Evolutionary conservation across 1,140 invertebrate species (phyloP).

Genomic region (Orchesella cincta): DNA sequence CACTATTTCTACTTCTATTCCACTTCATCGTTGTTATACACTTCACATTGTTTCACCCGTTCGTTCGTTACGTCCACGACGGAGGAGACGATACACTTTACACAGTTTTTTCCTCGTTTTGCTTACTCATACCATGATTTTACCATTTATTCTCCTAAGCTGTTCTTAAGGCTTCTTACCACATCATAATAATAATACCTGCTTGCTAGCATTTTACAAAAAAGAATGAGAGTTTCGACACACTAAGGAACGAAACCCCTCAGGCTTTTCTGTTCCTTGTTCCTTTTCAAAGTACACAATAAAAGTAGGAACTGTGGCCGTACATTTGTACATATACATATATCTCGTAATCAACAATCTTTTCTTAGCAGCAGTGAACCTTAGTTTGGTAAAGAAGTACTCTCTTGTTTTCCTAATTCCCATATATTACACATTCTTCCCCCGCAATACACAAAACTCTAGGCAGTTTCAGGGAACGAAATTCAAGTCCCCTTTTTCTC

Average conservation of each 20-base stretch:
- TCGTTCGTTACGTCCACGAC: not conserved
- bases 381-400: not conserved
- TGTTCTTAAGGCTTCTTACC: not conserved
- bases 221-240: slow-evolving; percentile 7
- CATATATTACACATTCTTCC: not conserved
- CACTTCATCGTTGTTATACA: not conserved
- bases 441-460: not conserved
- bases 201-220: not conserved
- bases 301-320: not conserved
- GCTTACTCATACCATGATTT: not conserved
- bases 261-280: slow-evolving; percentile 12
- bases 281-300: not conserved
- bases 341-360: not conserved
- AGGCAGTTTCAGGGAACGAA: not conserved
- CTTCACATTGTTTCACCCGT: not conserved
- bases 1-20: not conserved
- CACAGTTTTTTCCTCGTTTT: not conserved
- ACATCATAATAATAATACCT: not conserved
- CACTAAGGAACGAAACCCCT: slow-evolving; percentile 6
- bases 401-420: not conserved
- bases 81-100: not conserved
- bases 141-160: not conserved
- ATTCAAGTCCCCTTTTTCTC: slow-evolving; percentile 1
- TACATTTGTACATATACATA: not conserved
- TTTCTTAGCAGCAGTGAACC: not conserved